These are phyloP conservation scores for Apocheima hispidaria DNA, from an alignment of 2,888 invertebrate genomes.

Conservation along the genomic window DNA sequence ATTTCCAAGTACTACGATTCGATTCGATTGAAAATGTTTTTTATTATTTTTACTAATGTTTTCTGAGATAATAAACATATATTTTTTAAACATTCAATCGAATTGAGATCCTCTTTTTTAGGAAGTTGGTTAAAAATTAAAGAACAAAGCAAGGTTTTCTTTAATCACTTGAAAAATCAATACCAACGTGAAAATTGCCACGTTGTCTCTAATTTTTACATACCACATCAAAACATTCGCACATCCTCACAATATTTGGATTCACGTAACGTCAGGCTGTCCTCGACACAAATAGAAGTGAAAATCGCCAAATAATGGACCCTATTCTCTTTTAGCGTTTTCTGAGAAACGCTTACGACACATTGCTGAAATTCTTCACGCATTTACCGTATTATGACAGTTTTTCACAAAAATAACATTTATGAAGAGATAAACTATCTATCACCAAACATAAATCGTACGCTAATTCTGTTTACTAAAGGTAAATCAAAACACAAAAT, in stretches of 20 bases:
- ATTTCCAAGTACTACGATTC: too few species aligned
- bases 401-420: neutral
- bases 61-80: too few species aligned
- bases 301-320: conserved; percentile 68
- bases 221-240: conserved; percentile 44
- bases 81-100: too few species aligned
- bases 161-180: neutral
- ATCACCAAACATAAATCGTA: too few species aligned
- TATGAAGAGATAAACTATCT: too few species aligned
- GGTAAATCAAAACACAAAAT: too few species aligned
- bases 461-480: too few species aligned
- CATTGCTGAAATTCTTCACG: conserved; percentile 30
- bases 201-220: neutral
- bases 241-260: conserved; percentile 34
- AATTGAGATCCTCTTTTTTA: neutral
- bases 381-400: neutral
- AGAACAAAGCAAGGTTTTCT: neutral
- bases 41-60: too few species aligned
- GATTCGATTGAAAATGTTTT: too few species aligned
- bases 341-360: conserved; percentile 55
- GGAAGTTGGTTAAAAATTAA: neutral
- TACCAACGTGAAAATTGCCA: neutral
- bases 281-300: conserved; percentile 81
- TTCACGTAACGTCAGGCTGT: conserved; percentile 66
- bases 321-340: conserved; percentile 48